A percentile compares a stretch with the other conserved stretches of the same genome.
These are phyloP conservation scores for Papilio polytes DNA, from an alignment of 1,140 invertebrate species.

Conservation along the genomic window DNA sequence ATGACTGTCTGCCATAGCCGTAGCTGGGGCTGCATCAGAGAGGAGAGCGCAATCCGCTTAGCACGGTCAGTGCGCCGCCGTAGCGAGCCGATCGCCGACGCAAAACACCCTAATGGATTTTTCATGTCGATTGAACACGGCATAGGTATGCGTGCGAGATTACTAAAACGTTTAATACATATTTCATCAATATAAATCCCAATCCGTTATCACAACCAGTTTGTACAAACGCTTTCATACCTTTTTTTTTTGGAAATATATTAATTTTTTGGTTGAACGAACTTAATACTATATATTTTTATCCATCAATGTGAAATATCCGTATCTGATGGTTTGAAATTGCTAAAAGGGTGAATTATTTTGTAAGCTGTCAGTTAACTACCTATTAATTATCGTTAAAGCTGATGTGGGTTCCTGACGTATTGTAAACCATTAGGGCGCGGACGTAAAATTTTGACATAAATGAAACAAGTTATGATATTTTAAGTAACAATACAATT, in stretches of 20 bases:
- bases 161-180: conserved; percentile 54
- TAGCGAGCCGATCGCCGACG: conserved; percentile 52
- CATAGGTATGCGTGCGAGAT: conserved; percentile 65
- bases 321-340: conserved; percentile 5
- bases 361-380: conserved; percentile 63
- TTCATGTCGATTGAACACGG: conserved; percentile 81
- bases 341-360: conserved; percentile 51
- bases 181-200: conserved; percentile 36
- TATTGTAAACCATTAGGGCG: conserved; percentile 56
- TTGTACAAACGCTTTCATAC: conserved; percentile 32
- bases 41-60: conserved; percentile 79
- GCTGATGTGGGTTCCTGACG: conserved; percentile 64
- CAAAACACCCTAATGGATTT: conserved; percentile 81
- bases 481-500: conserved; percentile 19
- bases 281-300: neutral
- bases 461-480: conserved; percentile 71
- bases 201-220: conserved; percentile 28
- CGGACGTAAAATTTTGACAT: conserved; percentile 72
- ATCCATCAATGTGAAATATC: conserved; percentile 4
- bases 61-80: conserved; percentile 75
- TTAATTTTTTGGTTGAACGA: neutral
- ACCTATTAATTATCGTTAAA: conserved; percentile 79
- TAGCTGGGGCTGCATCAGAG: conserved; percentile 55
- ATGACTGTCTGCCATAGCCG: conserved; percentile 23
- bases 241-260: neutral